These are phyloP conservation scores for Encarsia formosa DNA, from an alignment of 2,888 invertebrate genomes.

Conservation along the genomic window DNA sequence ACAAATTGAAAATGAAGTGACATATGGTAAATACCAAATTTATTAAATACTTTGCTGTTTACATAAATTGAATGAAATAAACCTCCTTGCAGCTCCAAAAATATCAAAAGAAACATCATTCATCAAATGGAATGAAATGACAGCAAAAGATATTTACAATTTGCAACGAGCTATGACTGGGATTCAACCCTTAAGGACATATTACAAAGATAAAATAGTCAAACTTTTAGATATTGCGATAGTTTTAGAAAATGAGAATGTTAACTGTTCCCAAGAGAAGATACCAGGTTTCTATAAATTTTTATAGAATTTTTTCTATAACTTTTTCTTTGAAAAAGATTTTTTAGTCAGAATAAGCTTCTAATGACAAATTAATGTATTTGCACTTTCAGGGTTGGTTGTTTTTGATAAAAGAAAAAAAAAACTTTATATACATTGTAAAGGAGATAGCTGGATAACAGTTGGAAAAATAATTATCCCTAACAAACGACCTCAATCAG, in stretches of 20 bases:
- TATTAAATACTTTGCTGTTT: neutral
- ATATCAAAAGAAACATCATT: constrained; percentile 59
- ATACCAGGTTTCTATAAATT: constrained; percentile 38
- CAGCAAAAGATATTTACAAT: constrained; percentile 64
- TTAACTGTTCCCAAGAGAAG: constrained; percentile 9
- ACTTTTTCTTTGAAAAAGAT: too few species aligned
- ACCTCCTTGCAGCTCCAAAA: constrained; percentile 66
- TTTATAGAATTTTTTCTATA: too few species aligned
- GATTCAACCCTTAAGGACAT: constrained; percentile 60
- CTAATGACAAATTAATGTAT: too few species aligned
- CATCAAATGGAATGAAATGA: constrained; percentile 66
- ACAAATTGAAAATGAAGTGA: constrained; percentile 61
- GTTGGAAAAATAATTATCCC: constrained; percentile 63
- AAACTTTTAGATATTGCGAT: constrained; percentile 59
- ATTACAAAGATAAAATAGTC: constrained; percentile 58
- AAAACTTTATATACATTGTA: constrained; percentile 64
- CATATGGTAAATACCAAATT: constrained; percentile 61
- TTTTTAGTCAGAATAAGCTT: too few species aligned
- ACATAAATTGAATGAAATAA: constrained; percentile 7
- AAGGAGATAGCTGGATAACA: constrained; percentile 62
- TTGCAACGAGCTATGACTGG: constrained; percentile 67
- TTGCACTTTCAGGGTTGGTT: constrained; percentile 61
- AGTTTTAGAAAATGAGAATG: constrained; percentile 36
- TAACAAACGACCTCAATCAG: constrained; percentile 69
- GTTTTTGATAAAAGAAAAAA: constrained; percentile 59